Conservation (phyloP, 2,113 vertebrate species). For the Stercorarius parasiticus region DNA sequence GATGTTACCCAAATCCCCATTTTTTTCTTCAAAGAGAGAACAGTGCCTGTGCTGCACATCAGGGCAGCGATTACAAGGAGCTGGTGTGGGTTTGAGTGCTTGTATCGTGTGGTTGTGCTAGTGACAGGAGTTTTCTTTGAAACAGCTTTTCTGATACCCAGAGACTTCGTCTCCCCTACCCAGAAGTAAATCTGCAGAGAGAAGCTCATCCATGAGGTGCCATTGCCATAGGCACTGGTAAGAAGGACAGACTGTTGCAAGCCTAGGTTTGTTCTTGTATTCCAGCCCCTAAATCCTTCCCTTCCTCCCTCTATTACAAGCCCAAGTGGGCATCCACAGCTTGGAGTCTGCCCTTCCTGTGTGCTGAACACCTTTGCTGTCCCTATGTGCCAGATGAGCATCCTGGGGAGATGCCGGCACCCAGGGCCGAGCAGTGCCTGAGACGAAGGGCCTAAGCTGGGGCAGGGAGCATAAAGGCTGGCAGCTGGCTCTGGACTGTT, state of each 20-base stretch:
- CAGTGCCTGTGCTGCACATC: accelerated
- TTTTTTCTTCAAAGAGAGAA: background rate
- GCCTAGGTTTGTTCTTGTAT: background rate
- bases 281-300: background rate
- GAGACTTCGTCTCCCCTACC: background rate
- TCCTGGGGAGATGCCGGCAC: background rate
- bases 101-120: background rate
- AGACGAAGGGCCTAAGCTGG: background rate
- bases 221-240: background rate
- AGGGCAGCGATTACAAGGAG: background rate
- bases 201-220: background rate
- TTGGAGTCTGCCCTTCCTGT: background rate
- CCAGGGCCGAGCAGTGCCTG: accelerated
- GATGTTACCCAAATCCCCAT: background rate
- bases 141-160: background rate
- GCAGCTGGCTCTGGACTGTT: background rate
- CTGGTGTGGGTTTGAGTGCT: background rate
- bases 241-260: background rate
- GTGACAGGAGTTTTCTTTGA: accelerated
- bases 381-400: background rate
- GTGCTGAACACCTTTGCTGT: background rate
- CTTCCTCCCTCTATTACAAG: background rate
- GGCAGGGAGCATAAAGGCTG: background rate
- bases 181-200: background rate
- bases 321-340: background rate